A percentile compares a stretch with the other conserved stretches of the same genome.
These are phyloP conservation scores for Andinoacara biseriatus DNA, from an alignment of 2,113 vertebrate genomes.

Conservation along the genomic window DNA sequence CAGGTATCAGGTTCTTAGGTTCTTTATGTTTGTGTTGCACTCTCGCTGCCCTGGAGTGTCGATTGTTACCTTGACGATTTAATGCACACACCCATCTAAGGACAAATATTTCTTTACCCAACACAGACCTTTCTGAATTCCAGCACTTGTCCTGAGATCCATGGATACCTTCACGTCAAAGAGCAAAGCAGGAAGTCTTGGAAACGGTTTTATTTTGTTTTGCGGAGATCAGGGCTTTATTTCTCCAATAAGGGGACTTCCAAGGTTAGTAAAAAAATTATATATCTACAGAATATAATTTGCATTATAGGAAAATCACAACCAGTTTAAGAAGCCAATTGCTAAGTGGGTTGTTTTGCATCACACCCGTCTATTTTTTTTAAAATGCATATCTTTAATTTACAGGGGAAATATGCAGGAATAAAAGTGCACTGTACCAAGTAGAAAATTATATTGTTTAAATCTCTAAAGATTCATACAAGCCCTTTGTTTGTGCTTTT, in stretches of 20 bases:
- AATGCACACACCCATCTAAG: not conserved
- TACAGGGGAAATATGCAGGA: not conserved
- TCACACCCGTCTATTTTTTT: not conserved
- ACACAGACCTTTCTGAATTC: conserved; percentile 93
- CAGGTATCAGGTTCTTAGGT: conserved; percentile 82
- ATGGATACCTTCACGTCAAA: conserved; percentile 92
- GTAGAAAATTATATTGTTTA: not conserved
- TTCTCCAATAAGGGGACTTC: conserved; percentile 97
- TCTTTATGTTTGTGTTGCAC: conserved; percentile 8
- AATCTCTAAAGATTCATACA: not conserved
- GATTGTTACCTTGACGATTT: not conserved
- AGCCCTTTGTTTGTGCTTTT: conserved; percentile 3
- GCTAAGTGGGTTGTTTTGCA: not conserved
- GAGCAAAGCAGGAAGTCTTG: conserved; percentile 94
- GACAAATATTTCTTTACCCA: conserved; percentile 51
- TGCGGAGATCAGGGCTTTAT: conserved; percentile 96
- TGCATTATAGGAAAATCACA: not conserved
- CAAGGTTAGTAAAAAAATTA: conserved; percentile 83
- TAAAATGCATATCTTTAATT: not conserved
- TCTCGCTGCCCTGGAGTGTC: not conserved
- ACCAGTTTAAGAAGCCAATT: not conserved
- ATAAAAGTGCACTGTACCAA: not conserved
- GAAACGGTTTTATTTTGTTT: conserved; percentile 94
- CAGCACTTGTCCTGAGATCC: conserved; percentile 94
- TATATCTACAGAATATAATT: not conserved